Conservation (phyloP, 1,140 invertebrate genomes). For the Lasioglossum baleicum region DNA sequence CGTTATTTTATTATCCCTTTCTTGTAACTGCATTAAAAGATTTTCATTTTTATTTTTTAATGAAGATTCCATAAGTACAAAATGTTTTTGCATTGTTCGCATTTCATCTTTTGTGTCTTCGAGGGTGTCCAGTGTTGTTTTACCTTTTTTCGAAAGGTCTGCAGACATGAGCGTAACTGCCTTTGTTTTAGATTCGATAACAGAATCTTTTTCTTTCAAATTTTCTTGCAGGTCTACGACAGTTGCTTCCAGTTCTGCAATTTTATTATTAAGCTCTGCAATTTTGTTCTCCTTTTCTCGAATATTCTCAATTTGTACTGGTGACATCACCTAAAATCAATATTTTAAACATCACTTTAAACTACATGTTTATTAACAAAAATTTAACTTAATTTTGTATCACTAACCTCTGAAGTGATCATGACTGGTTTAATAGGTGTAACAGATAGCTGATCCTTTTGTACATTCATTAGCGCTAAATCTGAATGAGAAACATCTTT, state of each 20-base stretch:
- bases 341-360: constrained; percentile 7
- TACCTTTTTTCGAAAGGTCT: constrained; percentile 86
- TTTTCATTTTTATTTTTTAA: constrained; percentile 84
- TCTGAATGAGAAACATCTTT: constrained; percentile 58
- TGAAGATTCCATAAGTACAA: constrained; percentile 85
- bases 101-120: constrained; percentile 90
- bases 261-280: constrained; percentile 79
- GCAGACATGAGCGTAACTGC: constrained; percentile 89
- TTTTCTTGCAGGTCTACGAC: constrained; percentile 88
- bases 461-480: constrained; percentile 48
- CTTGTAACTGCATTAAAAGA: constrained; percentile 78
- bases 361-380: constrained; percentile 12
- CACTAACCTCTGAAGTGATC: constrained; percentile 65
- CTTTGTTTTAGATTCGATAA: constrained; percentile 91
- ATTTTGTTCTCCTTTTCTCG: constrained; percentile 80
- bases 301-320: constrained; percentile 62
- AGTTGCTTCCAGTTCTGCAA: constrained; percentile 83
- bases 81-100: constrained; percentile 89
- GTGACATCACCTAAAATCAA: constrained; percentile 64
- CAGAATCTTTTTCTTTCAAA: constrained; percentile 91
- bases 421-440: constrained; percentile 64
- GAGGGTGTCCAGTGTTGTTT: constrained; percentile 85
- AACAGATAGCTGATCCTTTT: constrained; percentile 55
- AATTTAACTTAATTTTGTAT: constrained; percentile 9
- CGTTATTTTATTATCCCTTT: constrained; percentile 81